phyloP scores from a whole-genome alignment of 2,113 vertebrate species.

The Accipiter virgatus region DNA sequence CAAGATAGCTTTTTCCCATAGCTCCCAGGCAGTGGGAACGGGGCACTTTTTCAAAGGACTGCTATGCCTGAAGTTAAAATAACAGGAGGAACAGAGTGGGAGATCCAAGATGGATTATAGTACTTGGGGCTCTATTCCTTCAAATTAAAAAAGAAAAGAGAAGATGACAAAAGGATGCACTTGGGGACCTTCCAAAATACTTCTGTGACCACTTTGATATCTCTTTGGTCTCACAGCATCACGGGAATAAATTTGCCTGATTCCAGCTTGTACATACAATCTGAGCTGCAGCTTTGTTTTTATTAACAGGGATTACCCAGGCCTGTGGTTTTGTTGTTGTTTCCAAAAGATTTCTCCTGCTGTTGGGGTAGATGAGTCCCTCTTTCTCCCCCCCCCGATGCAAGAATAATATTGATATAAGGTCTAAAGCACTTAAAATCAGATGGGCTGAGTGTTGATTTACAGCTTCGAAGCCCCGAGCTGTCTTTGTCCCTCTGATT shows the following conservation, averaged over 20 bases:
- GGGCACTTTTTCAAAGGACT: conserved; percentile 47
- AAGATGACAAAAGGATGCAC: conserved; percentile 24
- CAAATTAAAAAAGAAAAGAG: neutral
- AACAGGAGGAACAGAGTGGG: conserved; percentile 28
- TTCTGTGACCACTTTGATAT: neutral
- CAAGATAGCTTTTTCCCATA: conserved; percentile 72
- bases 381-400: neutral
- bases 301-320: conserved; percentile 40
- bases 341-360: conserved; percentile 15
- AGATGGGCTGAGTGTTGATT: neutral
- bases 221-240: neutral
- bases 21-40: conserved; percentile 63
- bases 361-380: neutral
- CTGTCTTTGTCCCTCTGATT: conserved; percentile 14
- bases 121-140: neutral
- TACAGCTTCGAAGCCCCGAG: neutral
- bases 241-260: neutral
- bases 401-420: conserved; percentile 60
- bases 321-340: conserved; percentile 35
- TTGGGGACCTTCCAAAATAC: conserved; percentile 23
- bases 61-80: conserved; percentile 65
- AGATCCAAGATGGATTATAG: conserved; percentile 1
- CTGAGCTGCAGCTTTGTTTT: neutral
- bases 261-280: neutral
- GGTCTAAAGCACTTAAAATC: conserved; percentile 47